Percentiles rank a stretch among this genome's conserved stretches.
Evolutionary conservation across 2,797 vertebrate genomes (phyloP).

Genomic region (Malurus splendens): DNA sequence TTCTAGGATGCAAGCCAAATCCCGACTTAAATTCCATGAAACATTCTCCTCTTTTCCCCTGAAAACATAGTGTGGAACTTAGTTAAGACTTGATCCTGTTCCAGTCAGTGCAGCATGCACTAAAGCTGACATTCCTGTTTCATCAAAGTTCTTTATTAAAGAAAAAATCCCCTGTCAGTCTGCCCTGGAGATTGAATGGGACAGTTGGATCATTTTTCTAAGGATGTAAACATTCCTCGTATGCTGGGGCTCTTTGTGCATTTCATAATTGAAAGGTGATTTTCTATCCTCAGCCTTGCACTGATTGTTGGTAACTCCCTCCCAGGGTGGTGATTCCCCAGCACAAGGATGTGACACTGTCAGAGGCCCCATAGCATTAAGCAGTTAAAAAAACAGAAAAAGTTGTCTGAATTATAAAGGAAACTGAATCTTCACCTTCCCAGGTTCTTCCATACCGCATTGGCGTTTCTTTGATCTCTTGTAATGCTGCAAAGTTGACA

Average conservation of each 20-base stretch:
- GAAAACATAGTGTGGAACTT: slow-evolving; percentile 47
- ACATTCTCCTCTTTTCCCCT: slow-evolving; percentile 42
- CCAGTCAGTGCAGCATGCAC: background rate
- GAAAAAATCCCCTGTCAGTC: background rate
- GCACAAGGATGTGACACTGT: background rate
- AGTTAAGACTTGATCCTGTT: slow-evolving; percentile 28
- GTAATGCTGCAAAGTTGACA: background rate
- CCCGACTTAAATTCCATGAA: slow-evolving; percentile 36
- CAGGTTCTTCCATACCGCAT: background rate
- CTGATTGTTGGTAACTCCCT: background rate
- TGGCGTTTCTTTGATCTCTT: background rate
- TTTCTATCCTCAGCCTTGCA: background rate
- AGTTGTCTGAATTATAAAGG: background rate
- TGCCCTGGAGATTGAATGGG: background rate
- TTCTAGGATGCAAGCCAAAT: slow-evolving; percentile 54
- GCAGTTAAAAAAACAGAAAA: background rate
- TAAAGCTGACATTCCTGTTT: slow-evolving; percentile 40
- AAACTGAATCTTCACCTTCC: background rate
- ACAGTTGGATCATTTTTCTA: background rate
- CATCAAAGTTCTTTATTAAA: background rate
- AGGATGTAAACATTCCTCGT: background rate
- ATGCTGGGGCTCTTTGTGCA: background rate
- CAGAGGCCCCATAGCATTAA: background rate
- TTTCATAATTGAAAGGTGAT: background rate
- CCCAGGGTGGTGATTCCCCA: background rate